Conservation (phyloP, 2,888 invertebrate genomes). For the Cataglyphis livida region DNA sequence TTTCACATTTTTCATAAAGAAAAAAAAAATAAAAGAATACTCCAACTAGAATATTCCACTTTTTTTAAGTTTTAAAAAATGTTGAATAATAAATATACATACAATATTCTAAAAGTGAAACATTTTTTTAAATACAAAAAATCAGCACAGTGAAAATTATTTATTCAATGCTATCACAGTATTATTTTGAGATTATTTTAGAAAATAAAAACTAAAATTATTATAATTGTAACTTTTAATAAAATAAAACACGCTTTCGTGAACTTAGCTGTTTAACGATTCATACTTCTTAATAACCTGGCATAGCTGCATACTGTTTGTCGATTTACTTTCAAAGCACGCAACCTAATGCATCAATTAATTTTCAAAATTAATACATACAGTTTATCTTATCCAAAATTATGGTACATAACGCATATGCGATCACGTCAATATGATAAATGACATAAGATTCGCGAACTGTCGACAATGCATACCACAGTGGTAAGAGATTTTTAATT, state of each 20-base stretch:
- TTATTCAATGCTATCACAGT: not conserved
- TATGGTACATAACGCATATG: slow-evolving; percentile 36
- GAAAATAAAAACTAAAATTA: slow-evolving; percentile 5
- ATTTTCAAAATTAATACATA: slow-evolving; percentile 41
- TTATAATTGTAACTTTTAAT: not conserved
- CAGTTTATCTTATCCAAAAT: slow-evolving; percentile 47
- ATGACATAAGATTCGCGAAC: slow-evolving; percentile 77
- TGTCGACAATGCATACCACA: slow-evolving; percentile 73
- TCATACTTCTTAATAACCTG: slow-evolving; percentile 24
- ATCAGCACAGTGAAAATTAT: not conserved
- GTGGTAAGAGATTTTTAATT: slow-evolving; percentile 71
- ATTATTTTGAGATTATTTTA: not conserved
- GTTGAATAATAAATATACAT: not conserved
- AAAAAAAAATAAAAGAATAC: not conserved
- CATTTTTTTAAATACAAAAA: not conserved
- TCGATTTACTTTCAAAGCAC: slow-evolving; percentile 36
- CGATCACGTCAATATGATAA: slow-evolving; percentile 71
- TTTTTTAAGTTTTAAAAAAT: not conserved
- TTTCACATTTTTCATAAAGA: not conserved
- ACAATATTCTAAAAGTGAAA: not conserved
- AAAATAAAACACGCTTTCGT: not conserved
- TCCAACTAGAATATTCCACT: not conserved
- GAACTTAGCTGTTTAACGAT: slow-evolving; percentile 18
- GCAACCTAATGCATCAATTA: slow-evolving; percentile 13
- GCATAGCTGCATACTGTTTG: slow-evolving; percentile 38